Evolutionary conservation across 2,888 invertebrate species (phyloP).

Genomic region (Epinotia ramella): DNA sequence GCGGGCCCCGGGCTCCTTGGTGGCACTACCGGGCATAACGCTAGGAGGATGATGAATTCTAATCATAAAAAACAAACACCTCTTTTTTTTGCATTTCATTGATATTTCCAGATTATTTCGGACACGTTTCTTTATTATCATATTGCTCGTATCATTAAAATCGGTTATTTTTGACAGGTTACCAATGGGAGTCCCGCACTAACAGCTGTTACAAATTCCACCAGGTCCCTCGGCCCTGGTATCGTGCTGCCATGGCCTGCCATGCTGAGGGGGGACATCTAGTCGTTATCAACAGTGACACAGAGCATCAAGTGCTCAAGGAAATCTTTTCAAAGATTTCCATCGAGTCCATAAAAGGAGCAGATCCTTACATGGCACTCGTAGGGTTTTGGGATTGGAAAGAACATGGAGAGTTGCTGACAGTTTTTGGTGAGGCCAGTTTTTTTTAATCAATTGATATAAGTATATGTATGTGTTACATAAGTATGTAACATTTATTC

Average conservation of each 20-base stretch:
- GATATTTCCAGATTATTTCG: too few relatives aligned
- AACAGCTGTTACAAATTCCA: slow-evolving; percentile 45
- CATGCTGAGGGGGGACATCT: slow-evolving; percentile 36
- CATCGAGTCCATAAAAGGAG: background rate
- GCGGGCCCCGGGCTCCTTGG: too few relatives aligned
- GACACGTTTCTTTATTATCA: too few relatives aligned
- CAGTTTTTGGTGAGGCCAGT: slow-evolving; percentile 23
- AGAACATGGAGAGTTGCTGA: slow-evolving; percentile 23
- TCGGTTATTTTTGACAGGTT: slow-evolving; percentile 13
- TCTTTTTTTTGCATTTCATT: too few relatives aligned
- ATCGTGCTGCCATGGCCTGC: slow-evolving; percentile 27
- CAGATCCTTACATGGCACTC: background rate
- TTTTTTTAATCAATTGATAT: background rate
- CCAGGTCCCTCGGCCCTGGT: slow-evolving; percentile 16
- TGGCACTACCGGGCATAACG: accelerated
- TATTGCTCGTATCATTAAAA: background rate
- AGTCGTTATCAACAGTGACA: slow-evolving; percentile 38
- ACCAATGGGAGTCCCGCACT: slow-evolving; percentile 19
- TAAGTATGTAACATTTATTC: too few relatives aligned
- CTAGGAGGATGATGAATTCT: too few relatives aligned
- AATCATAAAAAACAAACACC: too few relatives aligned
- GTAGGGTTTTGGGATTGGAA: slow-evolving; percentile 34
- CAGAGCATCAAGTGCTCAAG: slow-evolving; percentile 18
- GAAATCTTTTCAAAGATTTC: slow-evolving; percentile 26
- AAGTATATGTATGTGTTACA: too few relatives aligned